Conservation (phyloP, 2,797 vertebrate genomes). For the Adrianichthys oophorus region DNA sequence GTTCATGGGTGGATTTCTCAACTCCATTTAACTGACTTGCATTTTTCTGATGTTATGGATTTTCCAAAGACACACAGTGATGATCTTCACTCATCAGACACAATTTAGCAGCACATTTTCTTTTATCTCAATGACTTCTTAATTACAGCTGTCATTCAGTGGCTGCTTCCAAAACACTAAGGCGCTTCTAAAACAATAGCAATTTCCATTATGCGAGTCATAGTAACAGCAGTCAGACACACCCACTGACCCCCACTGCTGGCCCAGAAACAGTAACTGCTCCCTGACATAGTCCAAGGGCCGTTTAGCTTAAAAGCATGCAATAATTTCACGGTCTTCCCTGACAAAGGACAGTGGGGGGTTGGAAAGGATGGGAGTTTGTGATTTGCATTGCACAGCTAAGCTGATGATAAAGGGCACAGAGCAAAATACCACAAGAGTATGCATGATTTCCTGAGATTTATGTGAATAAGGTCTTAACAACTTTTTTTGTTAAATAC, state of each 20-base stretch:
- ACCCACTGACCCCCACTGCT: conserved; percentile 20
- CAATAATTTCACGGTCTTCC: conserved; percentile 57
- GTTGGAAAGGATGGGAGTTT: conserved; percentile 53
- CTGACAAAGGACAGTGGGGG: conserved; percentile 21
- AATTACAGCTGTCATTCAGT: not conserved
- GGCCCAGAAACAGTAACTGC: conserved; percentile 18
- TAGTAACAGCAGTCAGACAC: not conserved
- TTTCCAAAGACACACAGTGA: conserved; percentile 45
- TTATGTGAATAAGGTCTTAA: conserved; percentile 98
- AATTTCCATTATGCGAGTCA: not conserved
- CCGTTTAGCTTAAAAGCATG: conserved; percentile 48
- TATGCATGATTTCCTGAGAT: conserved; percentile 88
- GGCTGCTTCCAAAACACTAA: too few relatives aligned
- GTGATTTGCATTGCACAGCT: conserved; percentile 88
- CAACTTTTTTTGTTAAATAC: conserved; percentile 97
- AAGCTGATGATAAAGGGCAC: conserved; percentile 89
- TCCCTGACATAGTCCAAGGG: conserved; percentile 11
- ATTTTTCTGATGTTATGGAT: conserved; percentile 40
- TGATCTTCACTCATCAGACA: conserved; percentile 53
- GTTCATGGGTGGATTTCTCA: too few relatives aligned
- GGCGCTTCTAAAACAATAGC: too few relatives aligned
- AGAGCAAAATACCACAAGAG: conserved; percentile 92
- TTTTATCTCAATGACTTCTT: conserved; percentile 29
- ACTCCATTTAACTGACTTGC: not conserved
- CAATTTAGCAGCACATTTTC: conserved; percentile 21